Evolutionary conservation across 2,113 vertebrate genomes (phyloP).

Genomic region (Coracopsis vasa): DNA sequence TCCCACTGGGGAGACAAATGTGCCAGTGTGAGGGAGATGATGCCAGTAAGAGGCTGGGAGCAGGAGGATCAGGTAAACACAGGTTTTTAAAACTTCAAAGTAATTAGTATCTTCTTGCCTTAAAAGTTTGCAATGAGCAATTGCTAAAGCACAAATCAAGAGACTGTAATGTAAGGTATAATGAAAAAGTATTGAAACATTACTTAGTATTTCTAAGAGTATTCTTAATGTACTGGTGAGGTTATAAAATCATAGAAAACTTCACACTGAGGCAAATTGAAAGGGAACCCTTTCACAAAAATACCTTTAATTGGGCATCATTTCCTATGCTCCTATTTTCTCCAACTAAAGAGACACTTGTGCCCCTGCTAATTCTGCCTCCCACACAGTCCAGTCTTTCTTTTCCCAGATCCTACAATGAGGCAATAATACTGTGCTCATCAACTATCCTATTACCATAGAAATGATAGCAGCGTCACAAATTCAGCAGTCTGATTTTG

Average conservation of each 20-base stretch:
- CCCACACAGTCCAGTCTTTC: not conserved
- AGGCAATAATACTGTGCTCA: not conserved
- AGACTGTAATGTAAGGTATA: not conserved
- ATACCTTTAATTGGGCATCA: conserved; percentile 17
- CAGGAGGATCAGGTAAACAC: not conserved
- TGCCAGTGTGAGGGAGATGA: rapidly evolving
- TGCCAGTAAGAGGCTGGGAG: not conserved
- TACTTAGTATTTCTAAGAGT: not conserved
- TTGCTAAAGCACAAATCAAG: not conserved
- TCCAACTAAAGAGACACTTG: not conserved
- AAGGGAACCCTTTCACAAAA: not conserved
- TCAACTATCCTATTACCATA: conserved; percentile 52
- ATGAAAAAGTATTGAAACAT: not conserved
- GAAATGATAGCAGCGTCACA: conserved; percentile 41
- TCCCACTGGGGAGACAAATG: rapidly evolving
- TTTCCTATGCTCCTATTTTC: not conserved
- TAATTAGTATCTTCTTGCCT: not conserved
- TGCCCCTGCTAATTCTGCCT: not conserved
- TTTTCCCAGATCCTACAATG: not conserved
- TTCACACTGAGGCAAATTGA: not conserved
- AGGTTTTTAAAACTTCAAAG: not conserved
- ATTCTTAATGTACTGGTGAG: not conserved
- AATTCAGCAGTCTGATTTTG: conserved; percentile 43
- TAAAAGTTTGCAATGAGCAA: not conserved
- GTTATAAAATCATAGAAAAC: not conserved